Percentiles rank a stretch among this genome's conserved stretches.
Evolutionary conservation across 2,797 vertebrate species (phyloP).

Genomic region (Chaetodon trifasciatus): DNA sequence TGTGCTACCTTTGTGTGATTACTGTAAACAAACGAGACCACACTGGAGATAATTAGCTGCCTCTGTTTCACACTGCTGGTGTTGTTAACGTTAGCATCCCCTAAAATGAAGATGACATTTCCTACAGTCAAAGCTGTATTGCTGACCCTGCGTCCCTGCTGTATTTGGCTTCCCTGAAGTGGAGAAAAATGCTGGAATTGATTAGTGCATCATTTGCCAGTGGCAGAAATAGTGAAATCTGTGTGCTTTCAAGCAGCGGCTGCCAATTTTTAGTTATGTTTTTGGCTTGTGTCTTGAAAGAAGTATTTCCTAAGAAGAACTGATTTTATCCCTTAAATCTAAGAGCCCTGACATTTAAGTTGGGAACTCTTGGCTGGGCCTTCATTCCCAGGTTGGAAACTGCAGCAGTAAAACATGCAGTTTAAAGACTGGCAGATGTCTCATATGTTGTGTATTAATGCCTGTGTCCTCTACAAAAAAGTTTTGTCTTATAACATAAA

Average conservation of each 20-base stretch:
- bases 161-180: not conserved
- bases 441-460: not conserved
- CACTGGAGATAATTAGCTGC: not conserved
- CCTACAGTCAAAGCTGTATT: not conserved
- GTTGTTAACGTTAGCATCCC: not conserved
- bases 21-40: not conserved
- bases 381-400: not conserved
- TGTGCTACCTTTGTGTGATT: not conserved
- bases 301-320: not conserved
- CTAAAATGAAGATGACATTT: constrained; percentile 2
- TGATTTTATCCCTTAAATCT: not conserved
- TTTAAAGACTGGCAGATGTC: not conserved
- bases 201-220: not conserved
- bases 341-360: not conserved
- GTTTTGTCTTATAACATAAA: no score
- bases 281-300: not conserved
- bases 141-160: not conserved
- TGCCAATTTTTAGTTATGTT: not conserved
- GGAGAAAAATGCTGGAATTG: not conserved
- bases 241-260: not conserved
- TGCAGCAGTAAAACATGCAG: not conserved
- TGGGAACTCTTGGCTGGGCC: not conserved
- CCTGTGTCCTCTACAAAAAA: no score
- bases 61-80: not conserved
- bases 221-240: not conserved